Evolutionary conservation across 1,140 invertebrate species (phyloP), one percentile per base, ranked within the genome.

Genomic region (Idris sp.): DNA sequence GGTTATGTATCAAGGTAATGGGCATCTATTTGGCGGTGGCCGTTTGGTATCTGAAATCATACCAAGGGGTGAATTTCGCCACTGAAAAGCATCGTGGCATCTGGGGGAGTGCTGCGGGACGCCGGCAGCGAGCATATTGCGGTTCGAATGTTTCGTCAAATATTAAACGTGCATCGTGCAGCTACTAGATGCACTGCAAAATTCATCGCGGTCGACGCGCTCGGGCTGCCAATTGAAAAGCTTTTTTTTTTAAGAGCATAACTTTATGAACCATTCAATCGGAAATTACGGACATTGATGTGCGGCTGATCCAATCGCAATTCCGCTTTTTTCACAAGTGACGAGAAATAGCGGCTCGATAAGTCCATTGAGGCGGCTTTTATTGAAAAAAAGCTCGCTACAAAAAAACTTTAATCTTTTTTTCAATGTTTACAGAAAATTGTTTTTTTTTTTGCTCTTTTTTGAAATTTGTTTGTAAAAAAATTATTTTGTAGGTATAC

Each of bases 71-170:
- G 79, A 41, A 54, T 62, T 74, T 76, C 10, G 48, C 53, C 40
- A 64, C 10, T 68, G 69, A 71, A 73, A 73, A 68, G 68, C 61
- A 68, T 77, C 43, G 61, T 51, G 46, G 56, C 19, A 56, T 46
- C 26, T 30, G 15, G 51, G 25, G 43, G 19, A 22, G 26, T 46
- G 2, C 13, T 40, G 58, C 68, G 68, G 58, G 68, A 54, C 40
- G 54, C 41, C 40, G 44, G 69, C 43, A 35, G 44, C 25, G 73
- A 61, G 77, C 81, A 86, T 87, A 85, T 85, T 85, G 84, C 84
- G 84, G 85, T 82, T 72, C 78, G 78, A 80, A 83, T 87, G 85
- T 86, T 87, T 86, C 85, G 86, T 87, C 80, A 86, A 87, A 87
- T 87, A 87, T 87, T 87, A 81, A 87, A 77, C 75, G 53, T 74